Evolutionary conservation across 2,888 invertebrate genomes (phyloP), one percentile per base, ranked within the genome.

Genomic region (Ophion slaviceki): DNA sequence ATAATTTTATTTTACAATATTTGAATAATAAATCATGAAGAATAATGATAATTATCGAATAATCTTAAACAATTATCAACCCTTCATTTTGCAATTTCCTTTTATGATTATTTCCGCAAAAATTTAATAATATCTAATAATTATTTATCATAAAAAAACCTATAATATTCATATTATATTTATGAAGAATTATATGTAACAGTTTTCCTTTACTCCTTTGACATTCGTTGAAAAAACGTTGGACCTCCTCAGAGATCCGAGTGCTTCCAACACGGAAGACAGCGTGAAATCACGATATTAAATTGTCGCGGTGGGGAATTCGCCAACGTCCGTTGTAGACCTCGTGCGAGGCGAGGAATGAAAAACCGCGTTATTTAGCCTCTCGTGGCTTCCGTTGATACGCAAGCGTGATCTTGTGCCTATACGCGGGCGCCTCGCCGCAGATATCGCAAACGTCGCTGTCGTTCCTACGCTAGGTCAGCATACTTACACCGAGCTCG

Each of bases 351-450:
- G 53, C 59, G n/a, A 59, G 57, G 36, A 79, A 80, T 53, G 53
- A 57, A 62, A 80, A 75, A 74, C 28, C 66, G 68, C 53, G 17
- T 53, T 53, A 17, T 82, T 82, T 68, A 47, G 47, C 64, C 66
- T n/a, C 45, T 14, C 32, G 67, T 66, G 68, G 80, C 72, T 86
- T 86, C 86, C 86, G 86, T 77, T 80, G 86, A 83, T 86, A 86
- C 24, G 17, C 64, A 17, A 17, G 57, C 57, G 11, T 17, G n/a
- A 14, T 57, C 14, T 57, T 10, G 57, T 14, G n/a, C 10, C 5
- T 57, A 14, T 11, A 17, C 59, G 36, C 57, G 24, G 14, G 36
- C 59, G 40, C 20, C 11, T 68, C 14, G 24, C 57, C 77, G 40
- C 67, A 66, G 53, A 36, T 70, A 81, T 76, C 40, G 71, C 62